A percentile compares a stretch with the other conserved stretches of the same genome.
Conservation (phyloP, 2,797 vertebrate genomes). For the Ciconia nigra region DNA sequence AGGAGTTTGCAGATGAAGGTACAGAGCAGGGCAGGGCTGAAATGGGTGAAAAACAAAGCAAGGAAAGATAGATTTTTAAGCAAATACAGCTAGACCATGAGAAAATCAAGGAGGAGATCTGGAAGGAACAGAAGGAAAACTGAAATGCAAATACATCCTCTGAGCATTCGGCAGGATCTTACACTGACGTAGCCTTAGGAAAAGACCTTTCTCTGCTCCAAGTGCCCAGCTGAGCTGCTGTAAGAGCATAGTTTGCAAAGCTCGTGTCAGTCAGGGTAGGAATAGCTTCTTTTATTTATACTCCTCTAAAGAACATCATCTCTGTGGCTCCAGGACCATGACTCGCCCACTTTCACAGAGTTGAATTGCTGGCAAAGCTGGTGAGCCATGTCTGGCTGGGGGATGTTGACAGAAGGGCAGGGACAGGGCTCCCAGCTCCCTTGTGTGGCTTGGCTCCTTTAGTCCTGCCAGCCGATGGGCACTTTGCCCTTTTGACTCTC, state of each 20-base stretch:
- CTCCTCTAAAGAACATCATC: neutral
- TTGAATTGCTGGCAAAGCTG: neutral
- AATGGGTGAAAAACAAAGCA: neutral
- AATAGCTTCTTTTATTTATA: neutral
- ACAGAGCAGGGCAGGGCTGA: neutral
- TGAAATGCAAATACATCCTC: neutral
- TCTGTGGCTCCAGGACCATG: neutral
- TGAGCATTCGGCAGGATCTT: neutral
- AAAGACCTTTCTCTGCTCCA: neutral
- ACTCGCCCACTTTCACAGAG: neutral
- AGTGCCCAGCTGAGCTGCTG: neutral
- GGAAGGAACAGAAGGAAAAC: neutral
- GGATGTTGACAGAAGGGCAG: neutral
- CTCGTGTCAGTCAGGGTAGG: neutral
- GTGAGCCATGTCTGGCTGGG: neutral
- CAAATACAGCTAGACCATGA: neutral
- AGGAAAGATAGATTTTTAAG: neutral
- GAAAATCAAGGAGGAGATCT: neutral
- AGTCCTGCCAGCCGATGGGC: neutral
- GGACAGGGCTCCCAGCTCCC: neutral
- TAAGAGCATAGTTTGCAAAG: neutral
- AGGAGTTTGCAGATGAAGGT: neutral
- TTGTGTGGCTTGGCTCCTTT: neutral
- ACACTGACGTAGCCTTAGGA: neutral
- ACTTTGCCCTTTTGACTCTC: neutral